Conservation (phyloP, 1,140 invertebrate species). For the Zaprionus tsacasi region DNA sequence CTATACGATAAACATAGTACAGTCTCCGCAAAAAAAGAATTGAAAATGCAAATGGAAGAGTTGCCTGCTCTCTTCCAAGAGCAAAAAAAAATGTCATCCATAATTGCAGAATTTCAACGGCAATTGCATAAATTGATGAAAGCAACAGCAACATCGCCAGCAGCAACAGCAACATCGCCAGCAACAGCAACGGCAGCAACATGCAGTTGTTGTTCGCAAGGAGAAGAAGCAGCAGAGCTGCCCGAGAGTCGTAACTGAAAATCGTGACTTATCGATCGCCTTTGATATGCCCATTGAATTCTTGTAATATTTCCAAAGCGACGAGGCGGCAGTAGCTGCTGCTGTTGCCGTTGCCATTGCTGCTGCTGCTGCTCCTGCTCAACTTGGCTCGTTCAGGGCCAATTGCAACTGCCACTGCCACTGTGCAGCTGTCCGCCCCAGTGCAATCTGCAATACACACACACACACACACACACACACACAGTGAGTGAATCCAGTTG, state of each 20-base stretch:
- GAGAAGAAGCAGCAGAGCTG: constrained; percentile 29
- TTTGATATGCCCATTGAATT: constrained; percentile 81
- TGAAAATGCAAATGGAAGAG: constrained; percentile 17
- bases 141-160: constrained; percentile 28
- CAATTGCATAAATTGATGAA: constrained; percentile 80
- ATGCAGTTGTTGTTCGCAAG: constrained; percentile 6
- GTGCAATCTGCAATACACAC: constrained; percentile 34
- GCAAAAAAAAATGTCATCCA: constrained; percentile 67
- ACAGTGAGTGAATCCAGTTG: background rate
- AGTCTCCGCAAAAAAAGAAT: background rate
- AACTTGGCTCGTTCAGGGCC: constrained; percentile 52
- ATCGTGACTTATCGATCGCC: constrained; percentile 80
- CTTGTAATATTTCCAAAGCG: constrained; percentile 71
- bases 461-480: constrained; percentile 13
- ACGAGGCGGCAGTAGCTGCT: constrained; percentile 4
- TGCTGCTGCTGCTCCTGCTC: constrained; percentile 10
- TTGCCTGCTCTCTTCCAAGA: constrained; percentile 31
- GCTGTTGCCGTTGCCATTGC: background rate
- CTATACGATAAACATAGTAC: too few relatives aligned
- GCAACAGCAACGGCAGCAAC: constrained; percentile 30
- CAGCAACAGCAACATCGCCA: constrained; percentile 13
- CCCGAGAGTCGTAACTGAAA: constrained; percentile 53
- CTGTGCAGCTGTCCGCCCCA: constrained; percentile 67
- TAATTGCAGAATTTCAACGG: constrained; percentile 73
- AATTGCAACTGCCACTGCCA: constrained; percentile 71